Evolutionary conservation across 2,888 invertebrate species (phyloP).

Genomic region (Teinopalpus imperialis): DNA sequence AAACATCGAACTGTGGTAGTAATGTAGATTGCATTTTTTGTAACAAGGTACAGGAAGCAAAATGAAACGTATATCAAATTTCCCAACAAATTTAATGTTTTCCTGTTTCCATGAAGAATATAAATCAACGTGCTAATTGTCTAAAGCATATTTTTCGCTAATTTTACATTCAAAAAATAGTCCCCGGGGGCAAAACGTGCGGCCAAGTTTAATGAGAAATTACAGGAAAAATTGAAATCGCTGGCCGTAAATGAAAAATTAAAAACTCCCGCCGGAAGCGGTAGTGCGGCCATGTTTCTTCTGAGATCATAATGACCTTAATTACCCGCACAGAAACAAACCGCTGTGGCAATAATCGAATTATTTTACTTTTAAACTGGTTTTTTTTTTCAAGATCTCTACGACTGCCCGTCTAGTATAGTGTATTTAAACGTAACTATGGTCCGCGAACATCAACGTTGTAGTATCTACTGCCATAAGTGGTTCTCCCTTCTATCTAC

Average conservation of each 20-base stretch:
- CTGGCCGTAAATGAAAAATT: constrained; percentile 72
- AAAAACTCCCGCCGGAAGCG: constrained; percentile 64
- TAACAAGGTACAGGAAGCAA: no score
- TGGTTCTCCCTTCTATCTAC: no score
- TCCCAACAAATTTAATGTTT: constrained; percentile 16
- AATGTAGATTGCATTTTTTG: no score
- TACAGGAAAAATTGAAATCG: constrained; percentile 67
- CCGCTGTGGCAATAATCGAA: constrained; percentile 41
- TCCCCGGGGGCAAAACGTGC: constrained; percentile 51
- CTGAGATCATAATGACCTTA: constrained; percentile 54
- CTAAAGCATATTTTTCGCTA: constrained; percentile 38
- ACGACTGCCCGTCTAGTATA: no score
- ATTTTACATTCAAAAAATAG: constrained; percentile 46
- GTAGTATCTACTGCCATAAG: no score
- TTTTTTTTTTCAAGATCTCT: not conserved
- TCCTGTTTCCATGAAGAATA: constrained; percentile 31
- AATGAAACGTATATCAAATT: no score
- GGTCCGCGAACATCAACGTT: no score
- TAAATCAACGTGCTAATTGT: constrained; percentile 45
- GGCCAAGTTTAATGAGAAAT: constrained; percentile 71
- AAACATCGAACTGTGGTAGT: no score
- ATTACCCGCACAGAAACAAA: constrained; percentile 60
- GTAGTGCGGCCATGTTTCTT: constrained; percentile 65
- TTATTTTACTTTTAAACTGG: constrained; percentile 30
- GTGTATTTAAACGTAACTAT: no score